These are phyloP conservation scores for Microctonus aethiopoides DNA, from an alignment of 2,888 invertebrate species.

Conservation along the genomic window DNA sequence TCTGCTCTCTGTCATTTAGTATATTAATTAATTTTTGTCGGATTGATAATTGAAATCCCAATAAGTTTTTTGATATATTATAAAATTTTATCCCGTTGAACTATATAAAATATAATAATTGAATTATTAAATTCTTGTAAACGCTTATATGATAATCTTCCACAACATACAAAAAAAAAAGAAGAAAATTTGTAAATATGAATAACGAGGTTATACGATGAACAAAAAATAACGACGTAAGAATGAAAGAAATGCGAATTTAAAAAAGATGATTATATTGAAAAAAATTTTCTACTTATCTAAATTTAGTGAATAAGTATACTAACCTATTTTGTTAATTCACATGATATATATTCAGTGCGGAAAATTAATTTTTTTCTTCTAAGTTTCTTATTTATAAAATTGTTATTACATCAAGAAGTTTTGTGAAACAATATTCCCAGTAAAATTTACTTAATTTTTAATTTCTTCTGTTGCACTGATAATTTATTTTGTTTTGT, in stretches of 20 bases:
- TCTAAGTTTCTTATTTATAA: neutral
- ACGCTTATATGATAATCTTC: constrained; percentile 9
- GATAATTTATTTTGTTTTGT: neutral
- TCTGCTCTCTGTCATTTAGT: neutral
- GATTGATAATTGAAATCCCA: neutral
- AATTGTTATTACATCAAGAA: neutral
- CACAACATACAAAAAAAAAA: neutral
- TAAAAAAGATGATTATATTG: neutral
- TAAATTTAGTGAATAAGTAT: neutral
- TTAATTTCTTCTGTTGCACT: neutral
- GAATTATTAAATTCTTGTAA: neutral
- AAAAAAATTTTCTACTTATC: neutral
- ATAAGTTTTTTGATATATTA: constrained; percentile 1
- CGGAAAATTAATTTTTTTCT: neutral
- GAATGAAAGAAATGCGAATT: neutral
- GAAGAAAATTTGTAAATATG: constrained; percentile 2
- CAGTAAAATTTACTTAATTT: neutral
- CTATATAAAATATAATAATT: neutral
- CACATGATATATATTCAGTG: no score
- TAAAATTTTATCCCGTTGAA: constrained; percentile 13
- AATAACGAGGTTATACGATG: neutral
- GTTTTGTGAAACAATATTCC: neutral
- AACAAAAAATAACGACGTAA: neutral
- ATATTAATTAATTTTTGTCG: neutral
- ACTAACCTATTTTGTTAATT: no score